These are phyloP conservation scores for Stenotaenia linearis DNA, from an alignment of 2,888 invertebrate species.

Conservation along the genomic window DNA sequence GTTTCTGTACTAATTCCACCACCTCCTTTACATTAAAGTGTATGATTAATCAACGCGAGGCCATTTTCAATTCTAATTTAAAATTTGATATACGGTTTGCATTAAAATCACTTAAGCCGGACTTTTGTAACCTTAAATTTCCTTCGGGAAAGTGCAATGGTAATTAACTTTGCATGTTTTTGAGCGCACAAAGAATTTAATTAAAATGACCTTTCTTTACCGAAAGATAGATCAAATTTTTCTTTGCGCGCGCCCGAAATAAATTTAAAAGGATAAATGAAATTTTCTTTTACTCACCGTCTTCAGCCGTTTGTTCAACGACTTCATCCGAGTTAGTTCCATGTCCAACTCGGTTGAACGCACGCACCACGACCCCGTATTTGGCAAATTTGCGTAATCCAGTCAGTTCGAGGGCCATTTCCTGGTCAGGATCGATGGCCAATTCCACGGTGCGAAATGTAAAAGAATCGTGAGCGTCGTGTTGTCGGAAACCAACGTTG, in stretches of 20 bases:
- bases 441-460: slow-evolving; percentile 40
- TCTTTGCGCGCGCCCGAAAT: neutral
- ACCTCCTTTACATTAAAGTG: neutral
- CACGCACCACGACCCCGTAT: slow-evolving; percentile 46
- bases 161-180: slow-evolving; percentile 27
- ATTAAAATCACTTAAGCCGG: neutral
- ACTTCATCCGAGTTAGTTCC: slow-evolving; percentile 46
- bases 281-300: slow-evolving; percentile 42
- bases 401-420: slow-evolving; percentile 39
- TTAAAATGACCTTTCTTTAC: neutral
- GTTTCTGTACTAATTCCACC: neutral
- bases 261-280: neutral
- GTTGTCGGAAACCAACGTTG: slow-evolving; percentile 75
- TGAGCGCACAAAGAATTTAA: slow-evolving; percentile 4
- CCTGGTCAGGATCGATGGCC: slow-evolving; percentile 39
- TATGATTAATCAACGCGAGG: neutral
- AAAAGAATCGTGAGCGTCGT: slow-evolving; percentile 42
- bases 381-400: slow-evolving; percentile 47
- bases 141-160: neutral
- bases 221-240: neutral
- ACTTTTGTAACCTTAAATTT: neutral
- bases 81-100: neutral
- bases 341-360: slow-evolving; percentile 46
- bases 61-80: neutral
- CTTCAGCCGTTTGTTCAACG: slow-evolving; percentile 46